Evolutionary conservation across 2,113 vertebrate species (phyloP).

Genomic region (Turnix velox): DNA sequence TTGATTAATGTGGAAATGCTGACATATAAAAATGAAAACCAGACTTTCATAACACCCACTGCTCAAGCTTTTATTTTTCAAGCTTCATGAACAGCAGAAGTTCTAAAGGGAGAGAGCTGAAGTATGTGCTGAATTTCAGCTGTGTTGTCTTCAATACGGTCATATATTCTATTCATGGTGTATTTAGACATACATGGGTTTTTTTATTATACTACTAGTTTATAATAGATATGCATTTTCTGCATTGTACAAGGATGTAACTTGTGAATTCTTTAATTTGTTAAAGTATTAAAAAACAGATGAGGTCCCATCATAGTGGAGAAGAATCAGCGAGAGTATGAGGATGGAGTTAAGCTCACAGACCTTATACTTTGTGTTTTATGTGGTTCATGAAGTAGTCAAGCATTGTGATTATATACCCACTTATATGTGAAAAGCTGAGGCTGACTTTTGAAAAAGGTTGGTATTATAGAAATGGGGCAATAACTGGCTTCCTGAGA

Average conservation of each 20-base stretch:
- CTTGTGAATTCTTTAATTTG: neutral
- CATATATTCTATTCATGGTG: neutral
- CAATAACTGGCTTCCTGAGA: neutral
- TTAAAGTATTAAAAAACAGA: neutral
- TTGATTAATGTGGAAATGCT: constrained; percentile 19
- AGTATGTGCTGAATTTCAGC: neutral
- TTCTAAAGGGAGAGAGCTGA: constrained; percentile 1
- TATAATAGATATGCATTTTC: neutral
- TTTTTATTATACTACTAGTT: neutral
- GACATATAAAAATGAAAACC: neutral
- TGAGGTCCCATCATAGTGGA: neutral
- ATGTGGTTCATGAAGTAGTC: neutral
- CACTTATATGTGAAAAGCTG: neutral
- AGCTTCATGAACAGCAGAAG: neutral
- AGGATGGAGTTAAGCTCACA: neutral
- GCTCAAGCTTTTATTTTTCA: neutral
- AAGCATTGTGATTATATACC: neutral
- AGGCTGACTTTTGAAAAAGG: neutral
- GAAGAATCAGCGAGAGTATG: neutral
- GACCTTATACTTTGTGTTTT: neutral
- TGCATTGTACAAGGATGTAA: neutral
- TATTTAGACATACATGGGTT: neutral
- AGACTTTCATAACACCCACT: neutral
- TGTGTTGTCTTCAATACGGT: neutral
- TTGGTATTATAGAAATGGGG: neutral